Evolutionary conservation across 1,140 invertebrate species (phyloP).

Genomic region (Macrotrachela quadricornifera): DNA sequence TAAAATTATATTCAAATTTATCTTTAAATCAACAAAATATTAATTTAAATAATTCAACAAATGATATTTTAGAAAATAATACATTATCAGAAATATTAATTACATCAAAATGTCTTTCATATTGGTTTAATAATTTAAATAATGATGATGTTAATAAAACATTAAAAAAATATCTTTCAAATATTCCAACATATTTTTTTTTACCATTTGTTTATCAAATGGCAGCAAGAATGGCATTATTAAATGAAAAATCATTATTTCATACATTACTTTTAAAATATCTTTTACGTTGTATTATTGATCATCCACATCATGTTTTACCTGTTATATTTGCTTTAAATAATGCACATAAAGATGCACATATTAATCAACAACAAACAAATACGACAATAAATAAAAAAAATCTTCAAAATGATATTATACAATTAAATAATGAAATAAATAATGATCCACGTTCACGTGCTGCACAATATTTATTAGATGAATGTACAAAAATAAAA

Average conservation of each 20-base stretch:
- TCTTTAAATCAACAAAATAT: too few relatives aligned
- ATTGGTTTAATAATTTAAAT: conserved; percentile 56
- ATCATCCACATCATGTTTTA: conserved; percentile 70
- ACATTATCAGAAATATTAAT: too few relatives aligned
- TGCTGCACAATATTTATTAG: conserved; percentile 18
- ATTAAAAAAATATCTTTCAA: conserved; percentile 31
- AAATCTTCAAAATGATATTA: conserved; percentile 1
- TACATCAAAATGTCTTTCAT: conserved; percentile 26
- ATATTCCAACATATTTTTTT: conserved; percentile 44
- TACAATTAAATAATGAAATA: background rate
- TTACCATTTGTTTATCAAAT: conserved; percentile 61
- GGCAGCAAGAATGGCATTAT: conserved; percentile 46
- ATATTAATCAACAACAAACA: background rate
- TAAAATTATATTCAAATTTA: too few relatives aligned
- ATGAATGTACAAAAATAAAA: conserved; percentile 11
- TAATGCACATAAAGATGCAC: conserved; percentile 41
- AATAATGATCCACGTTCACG: conserved; percentile 35
- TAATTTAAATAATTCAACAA: too few relatives aligned
- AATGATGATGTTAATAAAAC: conserved; percentile 34
- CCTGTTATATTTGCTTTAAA: conserved; percentile 51
- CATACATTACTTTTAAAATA: conserved; percentile 15
- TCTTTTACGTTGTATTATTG: conserved; percentile 40
- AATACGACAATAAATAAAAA: background rate
- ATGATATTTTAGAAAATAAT: too few relatives aligned
- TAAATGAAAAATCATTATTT: conserved; percentile 5